Evolutionary conservation across 2,888 invertebrate genomes (phyloP), one percentile per base, ranked within the genome.

Genomic region (Pomacea canaliculata): DNA sequence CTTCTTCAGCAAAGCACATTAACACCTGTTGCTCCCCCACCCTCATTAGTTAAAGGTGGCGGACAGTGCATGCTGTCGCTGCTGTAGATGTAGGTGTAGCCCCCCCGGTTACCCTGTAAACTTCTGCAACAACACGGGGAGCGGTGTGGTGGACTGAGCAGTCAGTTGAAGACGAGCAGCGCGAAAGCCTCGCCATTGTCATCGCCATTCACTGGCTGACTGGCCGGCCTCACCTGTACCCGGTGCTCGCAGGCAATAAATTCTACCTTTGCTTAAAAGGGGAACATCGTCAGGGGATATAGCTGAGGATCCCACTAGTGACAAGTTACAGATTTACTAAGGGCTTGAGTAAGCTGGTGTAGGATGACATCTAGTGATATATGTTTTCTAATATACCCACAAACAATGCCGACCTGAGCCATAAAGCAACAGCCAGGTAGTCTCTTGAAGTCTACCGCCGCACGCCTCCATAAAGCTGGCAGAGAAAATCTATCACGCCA

Each of bases 351-450:
- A 56, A 56, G 51, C 51, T 16, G 51, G 51, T 56, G 51, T 56
- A 7, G 51, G 51, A 56, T 56, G 51, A 56, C 51, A 56, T 56
- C 51, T 13, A 19, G 18, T 73, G 73, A 73, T 73, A 67, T 73
- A 73, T 46, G 67, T n/a, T 59, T 73, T 67, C 73, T 73, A 73
- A 73, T 73, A 73, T 67, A 73, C 67, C 67, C 19, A 67, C 73
- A 66, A 73, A 73, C 73, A 73, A 73, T 73, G 59, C 56, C 67
- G 59, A 59, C 23, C 59, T 8, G 56, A 19, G 46, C 67, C 16
- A 59, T 73, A 73, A 73, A 73, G 59, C 73, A 67, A 9, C 13
- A 27, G 56, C 46, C 56, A n/a, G 49, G 66, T 56, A n/a, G 67
- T 5, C 67, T 37, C 73, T 73, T 59, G 37, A 60, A 18, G n/a